Evolutionary conservation across 2,797 vertebrate genomes (phyloP), one percentile per base, ranked within the genome.

Genomic region (Remorina albescens): DNA sequence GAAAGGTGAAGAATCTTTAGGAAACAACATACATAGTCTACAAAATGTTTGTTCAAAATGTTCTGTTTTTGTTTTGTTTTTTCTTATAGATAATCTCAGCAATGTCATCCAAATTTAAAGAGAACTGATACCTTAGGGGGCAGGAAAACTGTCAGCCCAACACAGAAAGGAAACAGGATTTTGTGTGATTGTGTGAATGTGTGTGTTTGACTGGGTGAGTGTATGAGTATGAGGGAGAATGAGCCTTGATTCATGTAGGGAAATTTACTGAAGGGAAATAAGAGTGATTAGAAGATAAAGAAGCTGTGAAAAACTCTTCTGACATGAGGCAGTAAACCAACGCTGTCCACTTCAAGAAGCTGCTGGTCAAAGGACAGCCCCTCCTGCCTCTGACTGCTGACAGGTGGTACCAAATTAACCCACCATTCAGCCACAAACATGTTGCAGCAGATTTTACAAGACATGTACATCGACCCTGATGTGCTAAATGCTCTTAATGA

Each of bases 401-500:
- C 81, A 8, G 47, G 63, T 68, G 57, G 72, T 23, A 30, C 65
- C 57, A 82, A 51, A n/a, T 59, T 23, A 15, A 16, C 30, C 42
- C 42, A 0, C 54, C 51, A 13, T 1, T 50, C 62, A 26, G 32
- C 54, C 34, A 12, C 61, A 86, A 82, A 28, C 75, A 93, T 93
- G 91, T 84, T 93, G 71, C 90, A 92, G 86, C 95, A 96, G 91
- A 95, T 96, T 47, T 77, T 95, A 37, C 82, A 92, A 57, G 94
- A 95, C 86, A 95, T 95, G 95, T 95, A 93, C 89, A 89, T 96
- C 42, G 95, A 96, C 71, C 95, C 95, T 0, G 94, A 95, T n/a
- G 92, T 95, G 30, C 88, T 95, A 50, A 63, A 95, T 18, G 95
- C 93, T 2, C 89, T 95, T 0, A 94, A 94, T 0, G 95, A 95